Conservation (phyloP, 64 coral and sea anemone genomes). For the Platygyra sinensis region DNA sequence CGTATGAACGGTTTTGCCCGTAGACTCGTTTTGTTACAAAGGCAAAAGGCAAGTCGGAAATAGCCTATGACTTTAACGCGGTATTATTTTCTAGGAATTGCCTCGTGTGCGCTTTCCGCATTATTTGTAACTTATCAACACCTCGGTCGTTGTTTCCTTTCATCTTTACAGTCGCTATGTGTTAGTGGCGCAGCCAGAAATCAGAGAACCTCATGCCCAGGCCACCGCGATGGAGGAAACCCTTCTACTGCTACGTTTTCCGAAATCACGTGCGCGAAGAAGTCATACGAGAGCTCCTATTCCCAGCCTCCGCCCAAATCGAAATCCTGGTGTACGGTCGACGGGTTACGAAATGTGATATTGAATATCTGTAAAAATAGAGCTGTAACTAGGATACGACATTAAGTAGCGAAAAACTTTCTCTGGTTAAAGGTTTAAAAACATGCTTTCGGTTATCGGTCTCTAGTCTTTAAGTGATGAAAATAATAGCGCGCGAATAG, state of each 20-base stretch:
- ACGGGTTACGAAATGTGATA: constrained; percentile 1
- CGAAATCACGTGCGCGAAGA: neutral
- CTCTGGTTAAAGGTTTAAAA: too few relatives aligned
- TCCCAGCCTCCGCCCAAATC: neutral
- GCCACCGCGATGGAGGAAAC: constrained; percentile 9
- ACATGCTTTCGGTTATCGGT: too few relatives aligned
- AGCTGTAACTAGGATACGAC: too few relatives aligned
- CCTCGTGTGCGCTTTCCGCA: neutral
- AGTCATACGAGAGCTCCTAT: constrained; percentile 2
- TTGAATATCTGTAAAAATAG: neutral
- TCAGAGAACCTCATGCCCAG: neutral
- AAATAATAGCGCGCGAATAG: too few relatives aligned
- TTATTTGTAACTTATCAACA: neutral
- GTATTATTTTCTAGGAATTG: neutral
- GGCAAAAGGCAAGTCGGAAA: too few relatives aligned
- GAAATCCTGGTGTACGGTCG: neutral
- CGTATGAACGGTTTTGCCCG: too few relatives aligned
- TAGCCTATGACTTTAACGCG: too few relatives aligned
- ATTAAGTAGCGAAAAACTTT: too few relatives aligned
- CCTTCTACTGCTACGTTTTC: constrained; percentile 23
- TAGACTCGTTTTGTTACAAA: too few relatives aligned
- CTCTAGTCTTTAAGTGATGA: too few relatives aligned
- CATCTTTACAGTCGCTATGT: constrained; percentile 7
- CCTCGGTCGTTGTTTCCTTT: neutral
- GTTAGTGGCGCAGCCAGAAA: neutral